These are phyloP conservation scores for Silurus asotus DNA, from an alignment of 2,113 vertebrate species.

Conservation along the genomic window DNA sequence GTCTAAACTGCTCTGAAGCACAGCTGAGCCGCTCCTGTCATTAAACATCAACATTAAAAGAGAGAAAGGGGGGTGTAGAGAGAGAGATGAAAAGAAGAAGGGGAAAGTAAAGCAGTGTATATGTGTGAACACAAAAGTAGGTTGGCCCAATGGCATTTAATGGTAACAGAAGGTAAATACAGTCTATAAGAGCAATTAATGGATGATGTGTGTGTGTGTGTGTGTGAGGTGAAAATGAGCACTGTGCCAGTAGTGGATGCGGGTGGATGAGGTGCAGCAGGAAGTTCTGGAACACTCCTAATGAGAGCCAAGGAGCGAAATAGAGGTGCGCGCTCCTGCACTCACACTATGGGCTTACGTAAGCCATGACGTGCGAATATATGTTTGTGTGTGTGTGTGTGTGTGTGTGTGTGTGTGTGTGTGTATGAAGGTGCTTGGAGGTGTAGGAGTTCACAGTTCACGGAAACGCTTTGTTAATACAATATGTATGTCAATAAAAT, in stretches of 20 bases:
- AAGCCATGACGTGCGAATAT: neutral
- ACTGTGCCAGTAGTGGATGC: neutral
- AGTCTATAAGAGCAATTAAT: neutral
- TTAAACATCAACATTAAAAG: neutral
- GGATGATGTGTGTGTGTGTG: constrained; percentile 7
- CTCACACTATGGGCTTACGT: neutral
- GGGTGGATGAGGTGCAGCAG: constrained; percentile 26
- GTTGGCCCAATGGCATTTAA: neutral
- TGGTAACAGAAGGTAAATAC: neutral
- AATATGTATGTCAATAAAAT: neutral
- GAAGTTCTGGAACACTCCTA: constrained; percentile 32
- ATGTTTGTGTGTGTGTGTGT: neutral
- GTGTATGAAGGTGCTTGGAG: neutral
- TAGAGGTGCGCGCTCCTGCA: neutral
- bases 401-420: constrained; percentile 9
- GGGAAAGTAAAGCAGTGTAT: neutral
- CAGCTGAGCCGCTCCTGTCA: neutral
- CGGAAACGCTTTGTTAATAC: neutral
- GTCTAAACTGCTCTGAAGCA: neutral
- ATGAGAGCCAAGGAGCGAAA: constrained; percentile 19
- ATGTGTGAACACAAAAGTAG: neutral
- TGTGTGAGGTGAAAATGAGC: constrained; percentile 1
- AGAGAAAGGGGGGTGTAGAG: neutral
- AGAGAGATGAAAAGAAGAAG: neutral
- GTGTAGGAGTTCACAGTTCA: neutral